Conservation (phyloP, 1,140 invertebrate genomes). For the Lepidurus apus region DNA sequence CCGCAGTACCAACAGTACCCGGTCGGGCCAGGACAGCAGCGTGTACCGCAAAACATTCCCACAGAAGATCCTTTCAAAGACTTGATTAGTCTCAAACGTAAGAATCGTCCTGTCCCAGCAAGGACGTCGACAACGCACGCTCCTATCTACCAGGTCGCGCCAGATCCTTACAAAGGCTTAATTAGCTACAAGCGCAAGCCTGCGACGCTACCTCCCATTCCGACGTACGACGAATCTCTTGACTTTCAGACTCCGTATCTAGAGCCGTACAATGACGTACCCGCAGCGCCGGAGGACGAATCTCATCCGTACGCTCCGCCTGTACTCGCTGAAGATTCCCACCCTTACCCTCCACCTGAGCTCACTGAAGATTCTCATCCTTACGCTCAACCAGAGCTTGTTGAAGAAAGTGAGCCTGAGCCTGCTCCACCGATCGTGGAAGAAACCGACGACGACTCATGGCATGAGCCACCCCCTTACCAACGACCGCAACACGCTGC, state of each 20-base stretch:
- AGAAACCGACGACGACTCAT: neutral
- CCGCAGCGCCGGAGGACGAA: neutral
- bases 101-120: neutral
- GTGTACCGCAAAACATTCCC: neutral
- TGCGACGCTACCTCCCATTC: neutral
- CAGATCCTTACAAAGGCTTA: neutral
- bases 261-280: neutral
- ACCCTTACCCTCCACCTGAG: neutral
- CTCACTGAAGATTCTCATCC: neutral
- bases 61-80: neutral
- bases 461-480: neutral
- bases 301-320: neutral
- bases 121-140: neutral
- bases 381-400: neutral
- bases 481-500: neutral
- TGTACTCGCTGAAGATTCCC: neutral
- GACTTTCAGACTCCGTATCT: neutral
- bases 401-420: neutral
- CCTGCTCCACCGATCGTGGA: neutral
- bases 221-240: neutral
- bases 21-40: neutral
- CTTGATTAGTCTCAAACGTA: constrained; percentile 6
- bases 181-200: neutral
- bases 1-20: neutral
- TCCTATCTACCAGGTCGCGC: neutral